Base-by-base conservation (phyloP, 2,797 vertebrate genomes). In the Periparus ater region DNA sequence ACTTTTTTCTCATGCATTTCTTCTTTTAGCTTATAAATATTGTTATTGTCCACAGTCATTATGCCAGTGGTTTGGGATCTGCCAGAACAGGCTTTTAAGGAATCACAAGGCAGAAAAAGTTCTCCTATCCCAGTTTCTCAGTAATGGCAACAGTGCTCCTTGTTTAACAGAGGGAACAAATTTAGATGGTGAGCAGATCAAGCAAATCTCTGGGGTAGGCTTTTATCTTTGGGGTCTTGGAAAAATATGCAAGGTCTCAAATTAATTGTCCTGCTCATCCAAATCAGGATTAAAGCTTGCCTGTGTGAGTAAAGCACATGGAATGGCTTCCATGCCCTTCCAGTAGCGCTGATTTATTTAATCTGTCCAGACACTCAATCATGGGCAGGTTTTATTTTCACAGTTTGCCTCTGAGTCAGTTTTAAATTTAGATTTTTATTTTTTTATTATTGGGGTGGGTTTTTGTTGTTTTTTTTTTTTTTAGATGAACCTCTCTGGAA, bases 351-450 rank as follows among this genome's bases (percentile, higher is more conserved):
- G 29, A 19, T 91, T 29, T 88, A 34, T 83, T 80, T 80, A 27
- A 80, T 66, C 86, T 95, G 90, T 81, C 94, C 92, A 89, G 51
- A 38, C 71, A 55, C 76, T 91, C 66, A 20, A 4, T 34, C 25
- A 19, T 50, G 55, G 73, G 45, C 42, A 45, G 72, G 38, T 60
- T 91, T 89, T 88, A 62, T 89, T 92, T 90, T 53, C 87, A 76
- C 85, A 89, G 62, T 93, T 96, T 90, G 78, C 20, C 77, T 96
- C 85, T 48, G 71, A 92, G 74, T 94, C 90, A 91, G 65, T 93
- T 96, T 90, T 95, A 95, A 78, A 96, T 97, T 93, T 95, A 96
- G 95, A 90, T 92, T 74, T 76, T 13, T 36, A 14, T 45, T 34
- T 66, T 67, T 7, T 57, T 61, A 8, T 68, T 88, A 11, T 40